Evolutionary conservation across 2,888 invertebrate genomes (phyloP).

Genomic region (Sarcophaga subvicina): DNA sequence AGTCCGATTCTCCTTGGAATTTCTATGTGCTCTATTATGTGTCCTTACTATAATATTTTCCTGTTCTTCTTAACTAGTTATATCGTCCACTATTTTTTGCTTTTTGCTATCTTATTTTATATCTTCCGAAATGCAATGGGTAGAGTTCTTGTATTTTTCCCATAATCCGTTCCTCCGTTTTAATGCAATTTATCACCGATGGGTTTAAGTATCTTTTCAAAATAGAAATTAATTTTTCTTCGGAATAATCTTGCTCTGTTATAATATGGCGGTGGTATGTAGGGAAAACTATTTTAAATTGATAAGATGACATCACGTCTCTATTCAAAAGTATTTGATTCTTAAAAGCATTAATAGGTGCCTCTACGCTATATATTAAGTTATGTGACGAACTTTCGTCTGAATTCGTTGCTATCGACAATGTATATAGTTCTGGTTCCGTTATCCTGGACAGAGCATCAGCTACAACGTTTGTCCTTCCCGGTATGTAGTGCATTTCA

Average conservation of each 20-base stretch:
- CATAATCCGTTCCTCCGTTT: conserved; percentile 15
- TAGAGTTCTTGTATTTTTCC: conserved; percentile 37
- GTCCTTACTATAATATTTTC: conserved; percentile 21
- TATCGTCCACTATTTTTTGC: neutral
- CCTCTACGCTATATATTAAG: neutral
- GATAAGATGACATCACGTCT: neutral
- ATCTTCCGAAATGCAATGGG: conserved; percentile 15
- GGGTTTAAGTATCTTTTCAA: neutral
- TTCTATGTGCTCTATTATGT: conserved; percentile 28
- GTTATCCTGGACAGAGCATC: conserved; percentile 51
- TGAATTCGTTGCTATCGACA: neutral
- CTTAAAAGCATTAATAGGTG: too few species aligned
- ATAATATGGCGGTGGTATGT: too few species aligned
- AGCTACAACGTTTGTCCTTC: conserved; percentile 45
- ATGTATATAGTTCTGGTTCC: neutral
- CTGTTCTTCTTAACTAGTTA: neutral
- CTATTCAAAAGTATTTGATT: too few species aligned
- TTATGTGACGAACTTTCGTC: too few species aligned
- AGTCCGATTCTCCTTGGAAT: too few species aligned
- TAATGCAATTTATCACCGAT: conserved; percentile 13
- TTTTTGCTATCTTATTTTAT: neutral
- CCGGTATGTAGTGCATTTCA: conserved; percentile 8
- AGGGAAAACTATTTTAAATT: too few species aligned
- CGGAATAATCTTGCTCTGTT: too few species aligned
- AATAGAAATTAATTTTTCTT: neutral